Evolutionary conservation across 1,140 invertebrate genomes (phyloP), one percentile per base, ranked within the genome.

Genomic region (Eupeodes corollae): DNA sequence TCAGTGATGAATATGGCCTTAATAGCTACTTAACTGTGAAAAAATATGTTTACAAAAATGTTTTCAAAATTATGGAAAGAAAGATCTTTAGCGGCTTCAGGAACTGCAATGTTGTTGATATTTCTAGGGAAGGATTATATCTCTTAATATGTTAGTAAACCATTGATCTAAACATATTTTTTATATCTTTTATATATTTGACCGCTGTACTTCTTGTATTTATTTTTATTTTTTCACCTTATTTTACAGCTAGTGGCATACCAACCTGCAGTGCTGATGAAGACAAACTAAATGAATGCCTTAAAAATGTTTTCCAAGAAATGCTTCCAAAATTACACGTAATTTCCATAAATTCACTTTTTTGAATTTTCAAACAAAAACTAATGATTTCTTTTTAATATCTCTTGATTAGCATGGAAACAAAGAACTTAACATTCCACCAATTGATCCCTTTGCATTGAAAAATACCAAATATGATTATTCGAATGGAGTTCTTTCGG

Each of bases 381-480:
- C 6, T 40, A 30, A 11, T 31, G 5, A 6, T 9, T n/a, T 42
- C 9, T 34, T 42, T 32, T 34, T 40, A n/a, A 18, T 21, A 3
- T 38, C 18, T 14, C 10, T 26, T 14, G 6, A 31, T 8, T 60
- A 56, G 38, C 42, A 62, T 39, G 65, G 65, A 41, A 56, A 60
- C 38, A 56, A 50, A 15, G 55, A 63, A 15, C 43, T 66, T 16
- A 63, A 66, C 41, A 61, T 68, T 37, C 66, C 65, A 40, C 49
- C 63, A 2, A 50, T 68, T 44, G 66, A 68, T 50, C 66, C 66
- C 32, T 59, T 64, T 46, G 46, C 49, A 38, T 44, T 67, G 46
- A 55, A 55, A 30, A 56, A 57, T 19, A 54, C 56, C 14, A 55
- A 52, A 14, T 57, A 59, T 18, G 53, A 51, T 42, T 66, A 60